Percentiles rank a stretch among this genome's conserved stretches.
Evolutionary conservation across 2,113 vertebrate species (phyloP).

Genomic region (Hemiprocne comata): DNA sequence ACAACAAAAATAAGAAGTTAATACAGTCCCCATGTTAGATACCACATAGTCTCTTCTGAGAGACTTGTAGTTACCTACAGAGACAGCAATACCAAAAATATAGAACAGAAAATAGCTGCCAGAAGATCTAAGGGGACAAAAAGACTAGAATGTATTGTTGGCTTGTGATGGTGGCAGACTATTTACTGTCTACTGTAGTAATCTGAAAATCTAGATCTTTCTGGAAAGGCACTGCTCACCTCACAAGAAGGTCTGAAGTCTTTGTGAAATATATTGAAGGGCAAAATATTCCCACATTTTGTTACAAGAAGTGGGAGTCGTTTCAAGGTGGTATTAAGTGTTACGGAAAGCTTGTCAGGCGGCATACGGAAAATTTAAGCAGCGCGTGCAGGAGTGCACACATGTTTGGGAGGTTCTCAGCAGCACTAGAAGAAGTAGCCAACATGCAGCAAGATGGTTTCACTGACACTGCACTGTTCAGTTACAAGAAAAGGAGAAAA

Average conservation of each 20-base stretch:
- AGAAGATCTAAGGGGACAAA: not conserved
- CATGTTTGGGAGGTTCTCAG: not conserved
- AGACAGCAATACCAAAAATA: not conserved
- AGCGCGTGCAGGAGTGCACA: not conserved
- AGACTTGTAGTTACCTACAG: not conserved
- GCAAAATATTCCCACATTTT: not conserved
- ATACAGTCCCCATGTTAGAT: not conserved
- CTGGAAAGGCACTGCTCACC: not conserved
- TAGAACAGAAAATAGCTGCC: not conserved
- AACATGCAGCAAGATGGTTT: not conserved
- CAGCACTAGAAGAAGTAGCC: not conserved
- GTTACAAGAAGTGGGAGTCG: constrained; percentile 10
- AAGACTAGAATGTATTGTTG: not conserved
- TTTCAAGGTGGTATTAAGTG: constrained; percentile 31
- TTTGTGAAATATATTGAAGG: constrained; percentile 3
- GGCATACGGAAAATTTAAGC: constrained; percentile 32
- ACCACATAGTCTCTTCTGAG: not conserved
- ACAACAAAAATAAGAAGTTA: not conserved
- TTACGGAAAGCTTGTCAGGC: constrained; percentile 18
- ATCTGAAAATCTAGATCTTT: not conserved
- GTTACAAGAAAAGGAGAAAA: not conserved
- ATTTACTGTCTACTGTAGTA: not conserved
- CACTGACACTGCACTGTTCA: not conserved
- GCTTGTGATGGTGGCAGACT: not conserved
- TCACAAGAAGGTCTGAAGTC: not conserved